Conservation (phyloP, 2,797 vertebrate genomes). For the Peromyscus eremicus region DNA sequence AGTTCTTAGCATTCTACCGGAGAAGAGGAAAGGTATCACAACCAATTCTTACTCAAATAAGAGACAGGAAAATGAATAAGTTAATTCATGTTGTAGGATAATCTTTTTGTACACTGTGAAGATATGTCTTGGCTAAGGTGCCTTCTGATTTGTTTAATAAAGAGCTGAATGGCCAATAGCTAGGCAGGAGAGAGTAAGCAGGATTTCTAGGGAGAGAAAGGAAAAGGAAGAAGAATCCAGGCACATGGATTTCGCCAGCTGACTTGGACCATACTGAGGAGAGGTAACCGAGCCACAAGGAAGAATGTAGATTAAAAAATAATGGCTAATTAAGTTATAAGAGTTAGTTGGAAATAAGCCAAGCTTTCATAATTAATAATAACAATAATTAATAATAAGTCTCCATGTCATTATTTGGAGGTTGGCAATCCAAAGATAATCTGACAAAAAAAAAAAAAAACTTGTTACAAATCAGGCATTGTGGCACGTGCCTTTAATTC, state of each 20-base stretch:
- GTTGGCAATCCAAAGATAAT: background rate
- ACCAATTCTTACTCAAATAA: background rate
- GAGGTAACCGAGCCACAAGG: background rate
- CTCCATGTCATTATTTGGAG: too few relatives aligned
- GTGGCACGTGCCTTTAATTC: background rate
- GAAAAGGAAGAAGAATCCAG: background rate
- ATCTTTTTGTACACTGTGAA: background rate
- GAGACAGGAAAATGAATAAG: background rate
- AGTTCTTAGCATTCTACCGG: background rate
- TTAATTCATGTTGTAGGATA: background rate
- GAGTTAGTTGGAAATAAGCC: background rate
- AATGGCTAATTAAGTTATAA: background rate
- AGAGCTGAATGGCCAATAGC: background rate
- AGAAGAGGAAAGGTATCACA: background rate
- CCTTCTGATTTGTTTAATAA: background rate
- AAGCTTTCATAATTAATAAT: background rate
- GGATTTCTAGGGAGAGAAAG: background rate
- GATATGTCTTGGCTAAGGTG: background rate
- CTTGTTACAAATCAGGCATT: background rate
- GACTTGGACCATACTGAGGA: background rate
- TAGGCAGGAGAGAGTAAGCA: background rate
- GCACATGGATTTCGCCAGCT: background rate
- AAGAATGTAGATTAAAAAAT: background rate
- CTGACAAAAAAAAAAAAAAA: background rate
- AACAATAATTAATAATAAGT: background rate